Base-by-base conservation (phyloP, 1,140 invertebrate species). In the Notospermus geniculatus region DNA sequence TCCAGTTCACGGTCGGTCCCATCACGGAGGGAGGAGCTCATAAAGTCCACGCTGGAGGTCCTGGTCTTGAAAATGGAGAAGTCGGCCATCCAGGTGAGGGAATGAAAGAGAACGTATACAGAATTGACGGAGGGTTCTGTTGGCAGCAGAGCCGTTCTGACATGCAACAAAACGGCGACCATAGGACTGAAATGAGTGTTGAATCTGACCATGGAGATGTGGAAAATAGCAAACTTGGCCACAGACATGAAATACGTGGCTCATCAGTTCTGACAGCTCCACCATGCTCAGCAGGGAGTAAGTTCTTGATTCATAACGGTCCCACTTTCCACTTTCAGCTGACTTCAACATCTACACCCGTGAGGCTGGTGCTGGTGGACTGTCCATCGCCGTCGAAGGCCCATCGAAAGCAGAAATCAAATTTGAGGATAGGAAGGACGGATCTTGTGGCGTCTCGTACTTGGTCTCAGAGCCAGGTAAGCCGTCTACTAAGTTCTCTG, bases 321-420 rank as follows among this genome's bases (percentile, higher is more conserved):
- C n/a, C n/a, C n/a, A n/a, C n/a, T n/a, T n/a, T 58, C 57, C 57
- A 54, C 45, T 59, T 71, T 17, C 65, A 84, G 80, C 73, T 76
- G 93, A 97, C 79, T 98, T 98, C 83, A 98, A 98, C 81, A 93
- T 98, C 1, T 98, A 95, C 92, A 98, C 95, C 0, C 86, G 95
- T 28, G 95, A 98, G 77, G 96, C 95, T 41, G 96, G 96, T 2
- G 93, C 94, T 60, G 96, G 96, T 0, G 91, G 92, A 45, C 82
- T 98, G 36, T 92, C 94, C 27, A 95, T 98, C 57, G 95, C 93
- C 0, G 90, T 98, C 29, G 95, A 98, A 81, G 96, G 96, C 22
- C 95, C 95, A 1, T 94, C 92, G 79, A 98, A 98, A 80, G 95
- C 95, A 17, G 91, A 95, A 70, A 96, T 98, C 68, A 92, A 98